Conservation (phyloP, 2,113 vertebrate species). For the Desmodus rotundus region DNA sequence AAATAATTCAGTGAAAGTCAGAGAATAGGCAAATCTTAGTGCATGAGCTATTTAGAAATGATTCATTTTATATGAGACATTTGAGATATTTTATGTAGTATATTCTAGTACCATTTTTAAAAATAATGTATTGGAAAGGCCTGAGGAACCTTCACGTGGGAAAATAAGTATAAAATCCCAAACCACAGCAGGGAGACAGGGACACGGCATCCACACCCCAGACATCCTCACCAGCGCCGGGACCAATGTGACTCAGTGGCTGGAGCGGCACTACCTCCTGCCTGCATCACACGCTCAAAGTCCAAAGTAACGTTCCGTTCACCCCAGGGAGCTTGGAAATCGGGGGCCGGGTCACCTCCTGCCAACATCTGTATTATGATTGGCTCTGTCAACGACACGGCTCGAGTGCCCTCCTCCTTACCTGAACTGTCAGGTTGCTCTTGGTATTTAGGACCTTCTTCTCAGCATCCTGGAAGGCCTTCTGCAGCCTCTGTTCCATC, state of each 20-base stretch:
- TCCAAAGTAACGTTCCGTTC: not conserved
- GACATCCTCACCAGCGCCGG: not conserved
- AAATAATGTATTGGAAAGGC: not conserved
- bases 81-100: not conserved
- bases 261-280: not conserved
- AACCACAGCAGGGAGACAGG: not conserved
- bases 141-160: not conserved
- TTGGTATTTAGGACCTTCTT: slow-evolving; percentile 86
- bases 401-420: slow-evolving; percentile 48
- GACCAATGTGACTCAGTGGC: accelerated
- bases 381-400: not conserved
- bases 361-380: not conserved
- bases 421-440: slow-evolving; percentile 91
- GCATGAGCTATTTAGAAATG: not conserved
- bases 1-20: slow-evolving; percentile 9
- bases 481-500: slow-evolving; percentile 94
- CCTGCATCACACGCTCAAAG: not conserved
- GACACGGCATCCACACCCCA: not conserved
- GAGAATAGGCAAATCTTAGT: not conserved
- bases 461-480: slow-evolving; percentile 93
- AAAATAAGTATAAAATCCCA: slow-evolving; percentile 1
- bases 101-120: not conserved
- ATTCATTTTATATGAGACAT: not conserved
- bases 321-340: not conserved
- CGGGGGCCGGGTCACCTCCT: not conserved